Evolutionary conservation across 2,888 invertebrate species (phyloP), one percentile per base, ranked within the genome.

Genomic region (Lottia scabra): DNA sequence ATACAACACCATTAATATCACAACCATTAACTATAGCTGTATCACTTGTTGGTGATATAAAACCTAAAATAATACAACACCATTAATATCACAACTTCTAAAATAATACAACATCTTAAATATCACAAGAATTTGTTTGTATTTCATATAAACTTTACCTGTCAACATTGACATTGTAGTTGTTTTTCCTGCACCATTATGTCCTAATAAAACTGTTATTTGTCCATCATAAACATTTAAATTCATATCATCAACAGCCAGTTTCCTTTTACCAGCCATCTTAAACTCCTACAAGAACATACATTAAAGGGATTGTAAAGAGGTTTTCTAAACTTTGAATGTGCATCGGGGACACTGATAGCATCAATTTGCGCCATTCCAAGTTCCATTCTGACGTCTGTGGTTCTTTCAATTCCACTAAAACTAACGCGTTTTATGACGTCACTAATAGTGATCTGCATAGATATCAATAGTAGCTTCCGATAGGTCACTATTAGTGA

Each of bases 121-220:
- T n/a, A n/a, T n/a, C n/a, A n/a, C n/a, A n/a, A n/a, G n/a, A n/a
- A n/a, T n/a, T n/a, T n/a, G n/a, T n/a, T n/a, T n/a, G n/a, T n/a
- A n/a, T n/a, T n/a, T n/a, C n/a, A n/a, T n/a, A n/a, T n/a, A 30
- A 30, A 30, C 15, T 63, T 76, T 90, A 90, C 92, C 96, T 43
- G 96, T 96, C 67, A 97, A 89, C 94, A 97, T 96, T 0, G 95
- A 95, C 92, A 97, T 96, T 0, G 96, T 96, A 0, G 97, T 97
- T 0, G 96, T 96, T 91, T 95, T 95, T 44, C 96, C 95, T 65
- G 95, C 95, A 15, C 95, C 95, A 87, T 95, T 95, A 87, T 95
- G 95, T 0, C 97, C 97, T 26, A 97, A 90, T n/a, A 96, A 90
- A 2, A 94, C 94, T 0, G 95, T 95, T 46, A 96, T 95, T 89